Percentiles rank a stretch among this genome's conserved stretches.
Evolutionary conservation across 1,140 invertebrate species (phyloP).

Genomic region (Rhagoletis zephyria): DNA sequence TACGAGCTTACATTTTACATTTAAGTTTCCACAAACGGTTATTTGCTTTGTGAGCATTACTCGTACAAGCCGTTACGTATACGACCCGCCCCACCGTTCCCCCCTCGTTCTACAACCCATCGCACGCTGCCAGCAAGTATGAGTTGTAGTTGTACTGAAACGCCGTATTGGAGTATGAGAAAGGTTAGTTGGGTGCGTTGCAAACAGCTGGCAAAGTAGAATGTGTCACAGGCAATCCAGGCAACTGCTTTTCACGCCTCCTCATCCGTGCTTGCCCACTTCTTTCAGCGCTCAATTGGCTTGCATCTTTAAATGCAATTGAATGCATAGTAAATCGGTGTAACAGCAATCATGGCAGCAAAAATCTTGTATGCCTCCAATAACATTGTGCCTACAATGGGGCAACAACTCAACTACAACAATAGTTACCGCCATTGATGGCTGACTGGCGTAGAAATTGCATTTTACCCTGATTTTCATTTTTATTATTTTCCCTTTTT

Average conservation of each 20-base stretch:
- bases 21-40: too few species aligned
- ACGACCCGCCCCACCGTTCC: too few species aligned
- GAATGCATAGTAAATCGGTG: constrained; percentile 38
- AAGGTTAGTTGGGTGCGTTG: not conserved
- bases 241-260: not conserved
- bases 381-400: not conserved
- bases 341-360: not conserved
- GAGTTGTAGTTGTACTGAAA: too few species aligned
- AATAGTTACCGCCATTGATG: not conserved
- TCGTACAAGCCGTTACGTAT: too few species aligned
- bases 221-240: not conserved
- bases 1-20: too few species aligned
- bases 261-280: not conserved
- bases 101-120: too few species aligned
- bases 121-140: too few species aligned
- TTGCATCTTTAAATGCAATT: constrained; percentile 27
- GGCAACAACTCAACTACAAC: constrained; percentile 11
- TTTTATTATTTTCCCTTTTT: not conserved
- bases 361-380: not conserved
- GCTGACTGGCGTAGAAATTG: constrained; percentile 45
- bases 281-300: not conserved
- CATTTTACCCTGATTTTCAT: constrained; percentile 49
- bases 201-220: not conserved
- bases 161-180: too few species aligned
- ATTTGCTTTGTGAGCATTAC: too few species aligned